Percentiles rank a stretch among this genome's conserved stretches.
These are phyloP conservation scores for Lepilemur ruficaudatus DNA, from an alignment of 2,797 vertebrate genomes.

Conservation along the genomic window DNA sequence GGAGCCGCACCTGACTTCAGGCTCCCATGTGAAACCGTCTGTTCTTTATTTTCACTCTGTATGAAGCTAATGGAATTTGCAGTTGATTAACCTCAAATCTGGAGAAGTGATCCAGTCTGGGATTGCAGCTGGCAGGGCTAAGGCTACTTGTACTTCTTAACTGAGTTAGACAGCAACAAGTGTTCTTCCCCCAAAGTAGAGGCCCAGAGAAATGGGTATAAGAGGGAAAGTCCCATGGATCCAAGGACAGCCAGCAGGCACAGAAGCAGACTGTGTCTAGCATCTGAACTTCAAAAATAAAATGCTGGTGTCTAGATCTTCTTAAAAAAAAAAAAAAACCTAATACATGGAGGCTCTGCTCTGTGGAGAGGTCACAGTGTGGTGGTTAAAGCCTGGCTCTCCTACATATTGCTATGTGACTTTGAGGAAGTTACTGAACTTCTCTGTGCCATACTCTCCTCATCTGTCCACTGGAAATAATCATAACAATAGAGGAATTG, in stretches of 20 bases:
- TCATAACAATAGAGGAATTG: neutral
- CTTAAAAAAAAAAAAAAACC: neutral
- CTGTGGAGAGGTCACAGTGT: neutral
- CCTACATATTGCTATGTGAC: neutral
- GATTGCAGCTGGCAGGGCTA: constrained; percentile 82
- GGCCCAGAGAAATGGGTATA: neutral
- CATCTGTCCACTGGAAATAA: neutral
- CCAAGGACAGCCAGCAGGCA: neutral
- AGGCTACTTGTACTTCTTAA: constrained; percentile 83
- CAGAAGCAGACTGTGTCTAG: neutral
- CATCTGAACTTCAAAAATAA: neutral
- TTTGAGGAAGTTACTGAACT: neutral
- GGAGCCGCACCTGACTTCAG: constrained; percentile 83
- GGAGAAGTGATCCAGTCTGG: constrained; percentile 85
- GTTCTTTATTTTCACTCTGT: constrained; percentile 87
- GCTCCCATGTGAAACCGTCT: constrained; percentile 80
- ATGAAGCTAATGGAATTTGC: constrained; percentile 89
- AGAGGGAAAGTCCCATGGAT: neutral
- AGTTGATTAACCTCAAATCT: constrained; percentile 88
- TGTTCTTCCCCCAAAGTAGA: constrained; percentile 68
- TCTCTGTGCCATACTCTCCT: neutral
- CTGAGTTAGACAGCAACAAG: constrained; percentile 84
- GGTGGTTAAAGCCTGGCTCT: neutral
- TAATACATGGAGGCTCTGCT: neutral
- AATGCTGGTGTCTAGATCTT: neutral